Evolutionary conservation across 2,797 vertebrate genomes (phyloP).

Genomic region (Amphiprion clarkii): DNA sequence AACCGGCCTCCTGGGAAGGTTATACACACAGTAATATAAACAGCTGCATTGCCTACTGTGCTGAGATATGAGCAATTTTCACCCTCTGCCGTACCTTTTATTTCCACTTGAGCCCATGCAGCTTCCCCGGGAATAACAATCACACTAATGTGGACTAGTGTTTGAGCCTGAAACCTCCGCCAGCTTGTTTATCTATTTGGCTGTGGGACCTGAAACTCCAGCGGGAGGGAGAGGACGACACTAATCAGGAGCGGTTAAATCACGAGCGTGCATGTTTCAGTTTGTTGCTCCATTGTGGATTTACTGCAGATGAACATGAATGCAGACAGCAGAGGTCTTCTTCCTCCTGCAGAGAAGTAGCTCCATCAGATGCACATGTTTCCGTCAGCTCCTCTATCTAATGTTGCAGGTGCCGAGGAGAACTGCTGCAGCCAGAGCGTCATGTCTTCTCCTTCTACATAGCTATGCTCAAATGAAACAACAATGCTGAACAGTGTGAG

Average conservation of each 20-base stretch:
- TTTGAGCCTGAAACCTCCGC: constrained; percentile 42
- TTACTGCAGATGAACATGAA: constrained; percentile 27
- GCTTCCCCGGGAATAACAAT: constrained; percentile 45
- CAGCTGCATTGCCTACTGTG: constrained; percentile 46
- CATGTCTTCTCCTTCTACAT: constrained; percentile 16
- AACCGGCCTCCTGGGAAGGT: constrained; percentile 45
- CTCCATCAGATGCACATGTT: neutral
- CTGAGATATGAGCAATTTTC: constrained; percentile 51
- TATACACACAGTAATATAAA: constrained; percentile 53
- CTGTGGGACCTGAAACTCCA: constrained; percentile 27
- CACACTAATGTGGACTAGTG: constrained; percentile 40
- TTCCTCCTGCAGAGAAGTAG: constrained; percentile 6
- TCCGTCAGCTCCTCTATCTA: constrained; percentile 1
- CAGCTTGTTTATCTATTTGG: constrained; percentile 49
- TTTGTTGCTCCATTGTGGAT: constrained; percentile 10
- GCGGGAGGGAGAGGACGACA: neutral
- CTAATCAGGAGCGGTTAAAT: constrained; percentile 43
- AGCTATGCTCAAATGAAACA: constrained; percentile 22
- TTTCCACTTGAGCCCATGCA: constrained; percentile 26
- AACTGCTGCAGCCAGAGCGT: constrained; percentile 3
- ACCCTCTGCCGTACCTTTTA: neutral
- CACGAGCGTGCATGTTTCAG: constrained; percentile 1
- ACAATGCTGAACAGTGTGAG: constrained; percentile 2
- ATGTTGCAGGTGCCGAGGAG: constrained; percentile 26
- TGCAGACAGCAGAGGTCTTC: constrained; percentile 26